Evolutionary conservation across 2,797 vertebrate species (phyloP), one percentile per base, ranked within the genome.

Genomic region (Neomorphus geoffroyi): DNA sequence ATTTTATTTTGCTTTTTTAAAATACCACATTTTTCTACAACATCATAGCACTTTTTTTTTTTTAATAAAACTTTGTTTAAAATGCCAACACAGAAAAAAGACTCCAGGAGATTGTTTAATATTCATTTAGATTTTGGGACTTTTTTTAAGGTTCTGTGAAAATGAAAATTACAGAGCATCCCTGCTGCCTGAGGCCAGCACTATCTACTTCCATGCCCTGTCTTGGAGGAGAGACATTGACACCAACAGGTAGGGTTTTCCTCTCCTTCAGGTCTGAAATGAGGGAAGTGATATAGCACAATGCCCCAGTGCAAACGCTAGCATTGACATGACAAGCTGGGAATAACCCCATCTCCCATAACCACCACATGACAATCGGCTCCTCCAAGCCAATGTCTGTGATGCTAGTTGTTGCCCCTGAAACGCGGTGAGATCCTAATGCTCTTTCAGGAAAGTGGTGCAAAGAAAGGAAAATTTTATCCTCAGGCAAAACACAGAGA

Each of bases 321-420:
- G 39, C 10, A 10, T 0, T 39, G 30, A 22, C 6, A 2, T 7
- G 32, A 4, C 7, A 2, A 41, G 7, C 22, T 72, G 28, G 19
- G 32, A 88, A 57, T 45, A 73, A 19, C 8, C 26, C 19, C 6
- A 8, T 13, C 12, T 45, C 23, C 46, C 19, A 35, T 51, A 51
- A 58, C 2, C 6, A 84, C 32, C 21, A 24, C 26, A 8, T 13
- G 16, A 43, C 14, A 26, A 45, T 46, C 54, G 79, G 35, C 19
- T 41, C 10, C 39, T 54, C 61, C 21, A 72, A 71, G 17, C 13
- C 53, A 41, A 4, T 60, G 18, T 13, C 50, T 28, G 17, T 3
- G 26, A 14, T 37, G 11, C 35, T 41, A 30, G 6, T 48, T 81
- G 7, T 21, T 85, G 33, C 15, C 23, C 32, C 54, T 69, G 39